A percentile compares a stretch with the other conserved stretches of the same genome.
Evolutionary conservation across 1,140 invertebrate genomes (phyloP).

Genomic region (Achatina immaculata): DNA sequence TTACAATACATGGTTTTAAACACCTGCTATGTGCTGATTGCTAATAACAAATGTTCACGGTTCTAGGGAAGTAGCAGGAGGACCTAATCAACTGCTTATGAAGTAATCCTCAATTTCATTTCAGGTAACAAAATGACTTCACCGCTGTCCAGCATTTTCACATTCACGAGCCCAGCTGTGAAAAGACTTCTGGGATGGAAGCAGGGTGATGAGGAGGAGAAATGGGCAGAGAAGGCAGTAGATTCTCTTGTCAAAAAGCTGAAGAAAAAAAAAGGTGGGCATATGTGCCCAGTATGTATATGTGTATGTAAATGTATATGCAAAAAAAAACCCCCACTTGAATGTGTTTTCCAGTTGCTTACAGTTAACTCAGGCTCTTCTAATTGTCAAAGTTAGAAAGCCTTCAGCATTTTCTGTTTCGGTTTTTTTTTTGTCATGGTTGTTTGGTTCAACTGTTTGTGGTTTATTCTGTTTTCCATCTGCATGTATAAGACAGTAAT

Average conservation of each 20-base stretch:
- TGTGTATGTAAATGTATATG: neutral
- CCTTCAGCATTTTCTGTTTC: neutral
- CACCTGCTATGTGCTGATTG: no score
- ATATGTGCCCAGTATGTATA: neutral
- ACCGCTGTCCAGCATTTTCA: constrained; percentile 82
- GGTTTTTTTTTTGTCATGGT: neutral
- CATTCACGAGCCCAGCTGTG: constrained; percentile 95
- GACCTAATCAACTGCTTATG: neutral
- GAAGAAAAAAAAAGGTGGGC: constrained; percentile 84
- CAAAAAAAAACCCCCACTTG: neutral
- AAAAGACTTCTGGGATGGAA: constrained; percentile 98
- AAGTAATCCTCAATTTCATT: neutral
- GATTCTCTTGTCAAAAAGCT: constrained; percentile 98
- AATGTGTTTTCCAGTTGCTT: neutral
- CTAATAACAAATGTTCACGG: no score
- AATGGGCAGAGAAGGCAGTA: constrained; percentile 99
- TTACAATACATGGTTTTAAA: no score
- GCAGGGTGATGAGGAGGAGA: constrained; percentile 96
- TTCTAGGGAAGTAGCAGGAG: no score
- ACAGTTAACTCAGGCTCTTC: no score
- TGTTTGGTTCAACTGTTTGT: neutral
- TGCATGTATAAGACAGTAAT: no score
- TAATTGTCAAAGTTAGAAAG: neutral
- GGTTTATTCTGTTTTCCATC: no score
- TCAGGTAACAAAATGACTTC: constrained; percentile 55